Conservation (phyloP, 2,888 invertebrate genomes). For the Pseudococcus jackbeardsleyi region DNA sequence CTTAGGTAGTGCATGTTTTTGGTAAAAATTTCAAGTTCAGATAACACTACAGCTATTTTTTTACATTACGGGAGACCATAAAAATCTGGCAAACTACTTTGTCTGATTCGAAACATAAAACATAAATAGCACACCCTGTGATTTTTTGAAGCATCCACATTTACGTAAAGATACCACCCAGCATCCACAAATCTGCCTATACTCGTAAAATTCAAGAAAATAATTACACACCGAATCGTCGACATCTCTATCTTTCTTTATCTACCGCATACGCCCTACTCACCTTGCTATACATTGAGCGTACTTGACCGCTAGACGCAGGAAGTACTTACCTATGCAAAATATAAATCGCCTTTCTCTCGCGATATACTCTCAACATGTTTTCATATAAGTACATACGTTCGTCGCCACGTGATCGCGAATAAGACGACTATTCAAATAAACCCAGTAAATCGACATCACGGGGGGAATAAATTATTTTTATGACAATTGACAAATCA, state of each 20-base stretch:
- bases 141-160: neutral
- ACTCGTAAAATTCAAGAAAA: slow-evolving; percentile 38
- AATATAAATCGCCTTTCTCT: slow-evolving; percentile 28
- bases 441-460: neutral
- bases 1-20: no score
- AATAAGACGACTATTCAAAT: neutral
- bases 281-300: neutral
- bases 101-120: no score
- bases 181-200: neutral
- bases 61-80: no score
- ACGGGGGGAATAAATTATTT: neutral
- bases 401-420: neutral
- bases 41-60: no score
- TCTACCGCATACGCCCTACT: slow-evolving; percentile 22
- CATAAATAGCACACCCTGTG: no score
- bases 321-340: neutral
- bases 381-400: neutral
- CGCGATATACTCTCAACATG: neutral
- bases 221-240: slow-evolving; percentile 2
- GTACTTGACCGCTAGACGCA: slow-evolving; percentile 53
- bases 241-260: neutral
- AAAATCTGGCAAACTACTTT: neutral
- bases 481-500: neutral
- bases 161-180: neutral
- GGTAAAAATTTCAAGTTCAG: no score